A percentile compares a stretch with the other conserved stretches of the same genome.
These are phyloP conservation scores for Clanis bilineata DNA, from an alignment of 2,888 invertebrate genomes.

Conservation along the genomic window DNA sequence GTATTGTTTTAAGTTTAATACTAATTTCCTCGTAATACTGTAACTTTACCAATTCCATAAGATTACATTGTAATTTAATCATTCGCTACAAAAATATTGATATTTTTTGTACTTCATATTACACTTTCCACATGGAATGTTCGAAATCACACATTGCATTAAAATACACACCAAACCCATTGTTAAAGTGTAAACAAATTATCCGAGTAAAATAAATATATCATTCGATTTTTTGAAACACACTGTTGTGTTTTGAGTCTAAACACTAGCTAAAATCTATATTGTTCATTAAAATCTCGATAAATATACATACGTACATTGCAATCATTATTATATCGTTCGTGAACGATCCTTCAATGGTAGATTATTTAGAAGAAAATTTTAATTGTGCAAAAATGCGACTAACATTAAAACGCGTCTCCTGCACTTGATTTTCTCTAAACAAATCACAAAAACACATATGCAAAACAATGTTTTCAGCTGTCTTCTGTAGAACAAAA, in stretches of 20 bases:
- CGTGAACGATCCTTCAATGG: conserved; percentile 18
- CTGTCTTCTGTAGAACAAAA: too few relatives aligned
- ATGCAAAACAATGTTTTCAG: too few relatives aligned
- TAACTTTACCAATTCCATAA: conserved; percentile 66
- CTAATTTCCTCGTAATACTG: conserved; percentile 73
- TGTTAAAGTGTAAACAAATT: conserved; percentile 46
- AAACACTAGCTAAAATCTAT: conserved; percentile 53
- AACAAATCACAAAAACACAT: too few relatives aligned
- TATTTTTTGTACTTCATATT: conserved; percentile 79
- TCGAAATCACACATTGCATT: conserved; percentile 70
- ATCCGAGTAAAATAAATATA: conserved; percentile 68
- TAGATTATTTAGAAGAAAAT: conserved; percentile 7
- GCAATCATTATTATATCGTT: conserved; percentile 22
- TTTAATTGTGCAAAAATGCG: conserved; percentile 36
- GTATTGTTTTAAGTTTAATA: conserved; percentile 51
- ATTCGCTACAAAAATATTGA: conserved; percentile 76
- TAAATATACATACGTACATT: conserved; percentile 55
- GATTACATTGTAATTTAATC: conserved; percentile 56
- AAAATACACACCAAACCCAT: conserved; percentile 62
- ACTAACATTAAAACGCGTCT: too few relatives aligned
- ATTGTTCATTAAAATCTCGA: conserved; percentile 66
- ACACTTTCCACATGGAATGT: conserved; percentile 78
- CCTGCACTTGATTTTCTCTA: too few relatives aligned
- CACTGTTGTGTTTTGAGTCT: conserved; percentile 52
- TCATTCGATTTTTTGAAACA: conserved; percentile 51